phyloP scores from a whole-genome alignment of 2,113 vertebrate species.

The Brachyistius frenatus region DNA sequence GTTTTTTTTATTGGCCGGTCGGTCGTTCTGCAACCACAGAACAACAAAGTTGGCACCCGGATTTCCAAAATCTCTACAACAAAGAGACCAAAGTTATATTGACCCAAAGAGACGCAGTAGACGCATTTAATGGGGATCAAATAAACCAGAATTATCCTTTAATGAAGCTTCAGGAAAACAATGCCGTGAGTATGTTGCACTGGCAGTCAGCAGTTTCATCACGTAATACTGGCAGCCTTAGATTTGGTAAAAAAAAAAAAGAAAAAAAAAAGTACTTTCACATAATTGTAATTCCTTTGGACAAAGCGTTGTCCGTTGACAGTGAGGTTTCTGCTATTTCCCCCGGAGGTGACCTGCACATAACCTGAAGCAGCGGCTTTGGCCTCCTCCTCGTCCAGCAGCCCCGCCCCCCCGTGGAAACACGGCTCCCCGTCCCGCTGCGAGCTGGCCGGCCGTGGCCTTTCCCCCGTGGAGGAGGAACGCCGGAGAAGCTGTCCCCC shows the following conservation, averaged over 20 bases:
- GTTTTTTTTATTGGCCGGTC: no score
- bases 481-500: neutral
- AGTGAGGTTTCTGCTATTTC: neutral
- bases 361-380: slow-evolving; percentile 26
- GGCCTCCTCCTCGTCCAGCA: slow-evolving; percentile 19
- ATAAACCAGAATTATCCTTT: no score
- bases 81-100: no score
- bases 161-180: no score
- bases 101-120: no score
- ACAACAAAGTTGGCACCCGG: no score
- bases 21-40: no score
- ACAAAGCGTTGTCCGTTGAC: neutral
- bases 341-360: slow-evolving; percentile 17
- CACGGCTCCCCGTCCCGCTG: slow-evolving; percentile 29
- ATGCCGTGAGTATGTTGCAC: no score
- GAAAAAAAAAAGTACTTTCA: neutral
- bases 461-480: slow-evolving; percentile 44
- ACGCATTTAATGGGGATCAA: no score
- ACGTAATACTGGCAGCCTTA: no score
- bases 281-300: neutral
- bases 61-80: no score
- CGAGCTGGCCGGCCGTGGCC: slow-evolving; percentile 55
- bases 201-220: no score
- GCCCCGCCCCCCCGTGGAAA: slow-evolving; percentile 35
- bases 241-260: neutral